A percentile compares a stretch with the other conserved stretches of the same genome.
phyloP scores from a whole-genome alignment of 2,113 vertebrate species.

The Mixornis gularis region DNA sequence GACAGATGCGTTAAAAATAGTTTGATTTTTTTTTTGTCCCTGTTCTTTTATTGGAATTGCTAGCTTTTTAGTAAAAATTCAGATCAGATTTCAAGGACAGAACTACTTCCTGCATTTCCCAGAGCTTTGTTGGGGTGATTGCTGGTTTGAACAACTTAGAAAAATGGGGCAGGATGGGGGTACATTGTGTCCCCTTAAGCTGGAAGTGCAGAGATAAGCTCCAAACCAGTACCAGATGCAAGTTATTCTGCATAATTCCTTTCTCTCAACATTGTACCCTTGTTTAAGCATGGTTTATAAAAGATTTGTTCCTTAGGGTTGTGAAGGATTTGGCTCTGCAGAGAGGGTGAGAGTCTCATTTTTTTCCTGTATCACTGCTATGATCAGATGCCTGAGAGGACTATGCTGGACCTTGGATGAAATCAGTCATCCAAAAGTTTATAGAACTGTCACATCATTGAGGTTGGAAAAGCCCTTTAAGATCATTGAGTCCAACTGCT shows the following conservation, averaged over 20 bases:
- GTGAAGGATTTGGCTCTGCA: neutral
- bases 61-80: neutral
- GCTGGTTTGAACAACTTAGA: neutral
- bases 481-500: neutral
- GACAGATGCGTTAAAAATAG: slow-evolving; percentile 14
- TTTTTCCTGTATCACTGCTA: neutral
- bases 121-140: neutral
- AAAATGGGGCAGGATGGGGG: neutral
- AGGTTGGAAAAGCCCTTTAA: neutral
- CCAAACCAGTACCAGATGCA: neutral
- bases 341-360: neutral
- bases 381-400: neutral
- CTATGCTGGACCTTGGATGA: fast-evolving
- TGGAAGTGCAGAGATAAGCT: neutral
- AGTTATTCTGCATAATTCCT: neutral
- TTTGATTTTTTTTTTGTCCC: neutral
- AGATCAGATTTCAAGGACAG: neutral
- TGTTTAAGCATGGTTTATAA: neutral
- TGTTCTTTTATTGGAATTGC: neutral
- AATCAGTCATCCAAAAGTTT: neutral
- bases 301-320: neutral
- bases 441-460: neutral
- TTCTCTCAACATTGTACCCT: neutral
- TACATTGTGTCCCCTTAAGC: neutral
- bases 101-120: neutral